A percentile compares a stretch with the other conserved stretches of the same genome.
Evolutionary conservation across 2,888 invertebrate species (phyloP).

Genomic region (Chorisops tibialis): DNA sequence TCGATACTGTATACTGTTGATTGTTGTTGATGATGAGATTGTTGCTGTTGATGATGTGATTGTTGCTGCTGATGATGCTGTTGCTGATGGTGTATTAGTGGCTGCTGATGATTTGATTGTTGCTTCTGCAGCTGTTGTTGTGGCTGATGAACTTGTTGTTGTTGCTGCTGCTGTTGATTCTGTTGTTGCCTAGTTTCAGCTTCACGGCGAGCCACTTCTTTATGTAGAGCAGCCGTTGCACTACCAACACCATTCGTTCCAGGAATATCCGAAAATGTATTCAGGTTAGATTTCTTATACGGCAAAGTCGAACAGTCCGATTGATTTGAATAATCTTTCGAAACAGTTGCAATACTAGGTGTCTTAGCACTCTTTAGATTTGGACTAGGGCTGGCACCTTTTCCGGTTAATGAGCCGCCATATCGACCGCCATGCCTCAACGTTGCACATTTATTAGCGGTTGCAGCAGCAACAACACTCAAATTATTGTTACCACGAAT

Average conservation of each 20-base stretch:
- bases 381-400: conserved; percentile 49
- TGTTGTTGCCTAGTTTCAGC: conserved; percentile 27
- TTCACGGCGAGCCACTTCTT: too few species aligned
- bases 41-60: conserved; percentile 24
- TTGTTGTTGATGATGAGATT: conserved; percentile 39
- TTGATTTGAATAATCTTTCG: conserved; percentile 51
- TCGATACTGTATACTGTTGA: conserved; percentile 52
- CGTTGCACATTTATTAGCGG: conserved; percentile 51
- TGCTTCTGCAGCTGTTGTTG: conserved; percentile 20
- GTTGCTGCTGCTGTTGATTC: conserved; percentile 33
- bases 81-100: conserved; percentile 31
- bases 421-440: conserved; percentile 51
- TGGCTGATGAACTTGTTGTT: conserved; percentile 31
- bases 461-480: conserved; percentile 43
- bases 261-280: conserved; percentile 51
- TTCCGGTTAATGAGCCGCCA: conserved; percentile 45
- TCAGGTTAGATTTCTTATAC: conserved; percentile 43
- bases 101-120: conserved; percentile 27
- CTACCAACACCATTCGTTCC: conserved; percentile 49
- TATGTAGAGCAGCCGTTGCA: conserved; percentile 39
- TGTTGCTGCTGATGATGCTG: conserved; percentile 25
- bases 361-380: conserved; percentile 52
- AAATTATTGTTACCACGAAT: conserved; percentile 48
- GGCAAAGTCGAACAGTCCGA: conserved; percentile 47
- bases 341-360: conserved; percentile 51